Percentiles rank a stretch among this genome's conserved stretches.
phyloP scores from a whole-genome alignment of 1,140 invertebrate species.

The Octopus sinensis region DNA sequence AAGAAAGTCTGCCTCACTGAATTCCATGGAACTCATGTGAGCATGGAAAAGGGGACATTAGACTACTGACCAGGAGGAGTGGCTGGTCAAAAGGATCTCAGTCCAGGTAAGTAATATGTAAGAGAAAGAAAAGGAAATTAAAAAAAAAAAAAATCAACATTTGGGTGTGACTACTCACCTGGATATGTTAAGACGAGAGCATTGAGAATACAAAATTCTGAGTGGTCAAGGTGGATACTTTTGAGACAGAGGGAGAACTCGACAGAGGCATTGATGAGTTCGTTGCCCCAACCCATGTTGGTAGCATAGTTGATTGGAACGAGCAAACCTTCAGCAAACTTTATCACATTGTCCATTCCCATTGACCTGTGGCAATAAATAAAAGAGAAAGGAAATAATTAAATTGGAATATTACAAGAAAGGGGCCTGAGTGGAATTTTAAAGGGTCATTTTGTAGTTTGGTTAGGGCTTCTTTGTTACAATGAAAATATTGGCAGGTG shows the following conservation, averaged over 20 bases:
- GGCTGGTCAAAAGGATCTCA: too few relatives aligned
- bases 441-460: too few relatives aligned
- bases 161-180: constrained; percentile 31
- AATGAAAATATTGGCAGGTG: too few relatives aligned
- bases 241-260: constrained; percentile 46
- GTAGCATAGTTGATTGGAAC: constrained; percentile 38
- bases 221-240: constrained; percentile 47
- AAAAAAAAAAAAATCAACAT: background rate
- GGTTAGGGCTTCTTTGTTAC: too few relatives aligned
- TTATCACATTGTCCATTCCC: constrained; percentile 37
- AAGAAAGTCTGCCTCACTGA: too few relatives aligned
- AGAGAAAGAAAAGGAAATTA: too few relatives aligned
- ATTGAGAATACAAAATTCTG: constrained; percentile 53
- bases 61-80: too few relatives aligned
- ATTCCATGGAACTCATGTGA: too few relatives aligned
- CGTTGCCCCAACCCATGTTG: constrained; percentile 50
- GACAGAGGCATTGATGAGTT: constrained; percentile 48
- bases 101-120: too few relatives aligned
- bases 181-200: constrained; percentile 54
- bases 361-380: constrained; percentile 36
- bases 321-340: constrained; percentile 46
- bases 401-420: too few relatives aligned
- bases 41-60: too few relatives aligned
- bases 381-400: background rate
- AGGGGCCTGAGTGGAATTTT: too few relatives aligned